Conservation (phyloP, 2,888 invertebrate species). For the Linyphia triangularis region DNA sequence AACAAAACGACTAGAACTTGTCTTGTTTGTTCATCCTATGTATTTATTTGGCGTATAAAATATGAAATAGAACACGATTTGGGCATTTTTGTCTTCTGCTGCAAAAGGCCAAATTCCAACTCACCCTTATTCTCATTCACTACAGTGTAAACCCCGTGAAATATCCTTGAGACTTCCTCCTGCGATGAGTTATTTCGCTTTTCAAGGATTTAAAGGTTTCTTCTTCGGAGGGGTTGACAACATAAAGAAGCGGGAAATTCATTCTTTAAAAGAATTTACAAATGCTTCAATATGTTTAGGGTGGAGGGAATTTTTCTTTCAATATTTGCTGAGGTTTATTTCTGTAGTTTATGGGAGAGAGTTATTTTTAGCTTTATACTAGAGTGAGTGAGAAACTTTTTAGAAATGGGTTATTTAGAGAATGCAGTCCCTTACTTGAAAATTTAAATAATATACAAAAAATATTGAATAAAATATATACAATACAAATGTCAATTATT, state of each 20-base stretch:
- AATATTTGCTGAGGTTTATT: neutral
- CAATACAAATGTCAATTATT: too few relatives aligned
- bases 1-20: neutral
- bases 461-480: too few relatives aligned
- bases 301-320: neutral
- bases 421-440: too few relatives aligned
- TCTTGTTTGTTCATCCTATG: constrained; percentile 16
- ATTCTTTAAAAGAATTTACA: neutral
- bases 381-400: too few relatives aligned
- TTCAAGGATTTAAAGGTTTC: constrained; percentile 2
- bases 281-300: neutral
- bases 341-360: neutral
- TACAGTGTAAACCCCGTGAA: neutral
- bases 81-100: neutral
- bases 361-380: neutral
- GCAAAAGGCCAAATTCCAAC: neutral
- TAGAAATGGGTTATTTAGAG: too few relatives aligned
- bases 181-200: neutral
- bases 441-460: too few relatives aligned
- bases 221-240: neutral
- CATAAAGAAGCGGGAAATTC: neutral
- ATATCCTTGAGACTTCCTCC: neutral
- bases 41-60: constrained; percentile 33
- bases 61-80: constrained; percentile 37
- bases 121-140: neutral